Conservation (phyloP, 2,797 vertebrate genomes). For the Epinephelus coioides region DNA sequence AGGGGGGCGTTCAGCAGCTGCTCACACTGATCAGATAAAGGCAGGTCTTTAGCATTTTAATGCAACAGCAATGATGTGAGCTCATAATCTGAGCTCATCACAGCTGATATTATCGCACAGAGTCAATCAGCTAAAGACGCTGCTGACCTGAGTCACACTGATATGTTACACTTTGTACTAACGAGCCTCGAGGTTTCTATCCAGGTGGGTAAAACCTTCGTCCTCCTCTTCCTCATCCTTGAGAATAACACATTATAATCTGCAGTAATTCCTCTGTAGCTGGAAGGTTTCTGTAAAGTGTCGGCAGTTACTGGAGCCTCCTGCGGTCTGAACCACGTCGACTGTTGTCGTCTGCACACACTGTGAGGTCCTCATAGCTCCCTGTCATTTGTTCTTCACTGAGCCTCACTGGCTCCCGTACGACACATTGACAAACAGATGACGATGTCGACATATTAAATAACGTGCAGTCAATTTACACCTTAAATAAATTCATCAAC, state of each 20-base stretch:
- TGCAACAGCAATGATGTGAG: not conserved
- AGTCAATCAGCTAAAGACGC: not conserved
- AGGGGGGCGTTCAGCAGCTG: constrained; percentile 6
- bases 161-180: not conserved
- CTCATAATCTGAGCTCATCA: no score
- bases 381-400: no score
- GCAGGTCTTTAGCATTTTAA: constrained; percentile 24
- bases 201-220: not conserved
- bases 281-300: constrained; percentile 24
- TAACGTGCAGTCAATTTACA: no score
- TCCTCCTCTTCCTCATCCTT: constrained; percentile 16
- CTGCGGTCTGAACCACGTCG: no score
- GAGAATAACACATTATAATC: constrained; percentile 3
- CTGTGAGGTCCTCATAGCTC: no score
- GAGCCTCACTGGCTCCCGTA: no score
- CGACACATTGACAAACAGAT: no score
- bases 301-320: constrained; percentile 1
- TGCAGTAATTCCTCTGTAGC: not conserved
- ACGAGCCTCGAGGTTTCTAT: not conserved
- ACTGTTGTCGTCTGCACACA: no score
- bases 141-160: not conserved
- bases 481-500: no score
- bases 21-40: constrained; percentile 20
- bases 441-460: no score
- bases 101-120: no score